A percentile compares a stretch with the other conserved stretches of the same genome.
phyloP scores from a whole-genome alignment of 2,113 vertebrate species.

The Saccopteryx leptura region DNA sequence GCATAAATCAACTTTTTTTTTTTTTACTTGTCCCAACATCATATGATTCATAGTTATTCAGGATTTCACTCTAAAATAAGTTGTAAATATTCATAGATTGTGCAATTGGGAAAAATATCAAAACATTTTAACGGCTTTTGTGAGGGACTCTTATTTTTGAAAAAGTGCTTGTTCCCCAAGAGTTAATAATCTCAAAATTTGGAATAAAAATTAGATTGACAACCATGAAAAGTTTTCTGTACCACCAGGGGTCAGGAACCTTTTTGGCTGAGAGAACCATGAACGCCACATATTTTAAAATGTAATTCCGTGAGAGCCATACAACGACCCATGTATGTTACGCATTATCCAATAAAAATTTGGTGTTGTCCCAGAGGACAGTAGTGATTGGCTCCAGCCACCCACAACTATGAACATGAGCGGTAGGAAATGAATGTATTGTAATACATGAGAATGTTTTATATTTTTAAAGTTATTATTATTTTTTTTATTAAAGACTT shows the following conservation, averaged over 20 bases:
- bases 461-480: too few species aligned
- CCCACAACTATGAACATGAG: too few species aligned
- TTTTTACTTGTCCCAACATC: constrained; percentile 25
- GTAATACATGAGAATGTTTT: too few species aligned
- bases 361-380: too few species aligned
- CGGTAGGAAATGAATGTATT: too few species aligned
- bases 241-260: neutral
- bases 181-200: constrained; percentile 68
- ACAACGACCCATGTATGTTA: too few species aligned
- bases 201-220: constrained; percentile 19
- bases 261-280: too few species aligned
- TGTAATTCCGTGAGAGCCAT: too few species aligned
- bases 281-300: too few species aligned
- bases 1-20: constrained; percentile 38
- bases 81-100: constrained; percentile 58
- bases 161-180: constrained; percentile 20
- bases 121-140: constrained; percentile 53
- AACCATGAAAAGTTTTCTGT: constrained; percentile 69
- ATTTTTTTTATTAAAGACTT: too few species aligned
- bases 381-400: too few species aligned
- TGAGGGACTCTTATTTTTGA: neutral
- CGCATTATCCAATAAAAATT: too few species aligned
- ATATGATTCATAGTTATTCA: constrained; percentile 73
- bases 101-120: constrained; percentile 60
- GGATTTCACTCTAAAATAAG: constrained; percentile 26